Conservation (phyloP, 2,888 invertebrate species). For the Chloroclysta siterata region DNA sequence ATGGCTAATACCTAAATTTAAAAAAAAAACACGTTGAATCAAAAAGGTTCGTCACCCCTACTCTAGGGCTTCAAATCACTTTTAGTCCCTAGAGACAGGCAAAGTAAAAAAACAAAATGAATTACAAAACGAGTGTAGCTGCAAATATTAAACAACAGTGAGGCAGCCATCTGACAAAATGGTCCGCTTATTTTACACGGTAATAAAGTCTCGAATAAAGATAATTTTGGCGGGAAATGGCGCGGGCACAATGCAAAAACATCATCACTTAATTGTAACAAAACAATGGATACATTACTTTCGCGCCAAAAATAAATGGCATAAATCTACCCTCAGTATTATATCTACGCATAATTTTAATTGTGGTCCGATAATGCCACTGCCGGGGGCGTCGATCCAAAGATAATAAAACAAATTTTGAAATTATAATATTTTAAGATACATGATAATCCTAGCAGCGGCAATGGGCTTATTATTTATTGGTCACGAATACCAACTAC, state of each 20-base stretch:
- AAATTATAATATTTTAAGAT: no score
- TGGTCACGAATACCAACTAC: no score
- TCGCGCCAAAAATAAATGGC: conserved; percentile 21
- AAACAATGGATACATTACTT: conserved; percentile 32
- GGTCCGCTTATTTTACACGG: conserved; percentile 38
- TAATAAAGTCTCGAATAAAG: conserved; percentile 41
- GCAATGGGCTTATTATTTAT: no score
- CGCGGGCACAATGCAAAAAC: conserved; percentile 37
- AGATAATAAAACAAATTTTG: no score
- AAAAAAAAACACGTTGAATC: no score
- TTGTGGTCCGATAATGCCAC: conserved; percentile 7
- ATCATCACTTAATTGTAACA: conserved; percentile 41
- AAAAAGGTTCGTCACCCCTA: no score
- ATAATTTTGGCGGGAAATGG: conserved; percentile 40
- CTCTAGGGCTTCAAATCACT: no score
- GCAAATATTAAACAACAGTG: conserved; percentile 27
- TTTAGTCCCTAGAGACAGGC: no score
- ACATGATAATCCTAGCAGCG: no score
- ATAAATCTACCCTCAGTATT: conserved; percentile 17
- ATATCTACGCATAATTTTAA: conserved; percentile 2
- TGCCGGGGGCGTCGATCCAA: no score
- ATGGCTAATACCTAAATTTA: no score
- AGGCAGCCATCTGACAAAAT: conserved; percentile 31
- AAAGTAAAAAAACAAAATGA: no score
- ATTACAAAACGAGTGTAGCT: background rate